These are phyloP conservation scores for Dasyurus viverrinus DNA, from an alignment of 2,113 vertebrate genomes.

Conservation along the genomic window DNA sequence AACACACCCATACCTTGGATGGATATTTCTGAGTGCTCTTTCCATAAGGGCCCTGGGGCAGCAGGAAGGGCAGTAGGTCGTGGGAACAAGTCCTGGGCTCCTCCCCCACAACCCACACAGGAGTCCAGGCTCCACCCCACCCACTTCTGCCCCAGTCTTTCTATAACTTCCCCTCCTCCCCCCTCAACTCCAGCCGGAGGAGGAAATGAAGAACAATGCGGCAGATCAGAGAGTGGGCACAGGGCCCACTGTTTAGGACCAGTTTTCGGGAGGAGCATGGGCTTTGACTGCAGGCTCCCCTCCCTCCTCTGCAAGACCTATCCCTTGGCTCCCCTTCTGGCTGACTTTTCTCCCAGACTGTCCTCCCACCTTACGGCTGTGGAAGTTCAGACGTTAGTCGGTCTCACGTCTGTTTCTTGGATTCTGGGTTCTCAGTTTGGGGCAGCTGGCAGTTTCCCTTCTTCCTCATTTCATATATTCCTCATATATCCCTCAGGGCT, in stretches of 20 bases:
- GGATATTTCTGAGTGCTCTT: slow-evolving; percentile 54
- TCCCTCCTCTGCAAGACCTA: neutral
- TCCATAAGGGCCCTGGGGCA: slow-evolving; percentile 55
- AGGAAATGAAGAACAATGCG: slow-evolving; percentile 76
- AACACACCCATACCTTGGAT: neutral
- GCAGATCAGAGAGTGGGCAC: slow-evolving; percentile 67
- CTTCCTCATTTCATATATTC: neutral
- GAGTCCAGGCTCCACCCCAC: slow-evolving; percentile 48
- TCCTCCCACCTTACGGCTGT: neutral
- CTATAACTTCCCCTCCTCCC: neutral
- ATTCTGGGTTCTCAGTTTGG: neutral
- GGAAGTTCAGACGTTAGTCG: neutral
- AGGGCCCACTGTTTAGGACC: neutral
- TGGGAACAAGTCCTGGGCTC: slow-evolving; percentile 45
- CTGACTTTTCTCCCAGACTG: neutral
- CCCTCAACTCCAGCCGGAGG: slow-evolving; percentile 43
- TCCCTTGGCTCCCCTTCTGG: neutral
- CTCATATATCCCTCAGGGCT: neutral
- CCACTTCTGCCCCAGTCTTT: slow-evolving; percentile 2
- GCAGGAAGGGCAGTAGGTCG: slow-evolving; percentile 70
- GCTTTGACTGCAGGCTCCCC: slow-evolving; percentile 23
- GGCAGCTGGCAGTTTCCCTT: neutral
- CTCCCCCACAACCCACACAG: slow-evolving; percentile 10
- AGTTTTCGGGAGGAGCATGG: neutral
- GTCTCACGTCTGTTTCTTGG: neutral